Conservation (phyloP, 2,113 vertebrate species). For the Mobula birostris region DNA sequence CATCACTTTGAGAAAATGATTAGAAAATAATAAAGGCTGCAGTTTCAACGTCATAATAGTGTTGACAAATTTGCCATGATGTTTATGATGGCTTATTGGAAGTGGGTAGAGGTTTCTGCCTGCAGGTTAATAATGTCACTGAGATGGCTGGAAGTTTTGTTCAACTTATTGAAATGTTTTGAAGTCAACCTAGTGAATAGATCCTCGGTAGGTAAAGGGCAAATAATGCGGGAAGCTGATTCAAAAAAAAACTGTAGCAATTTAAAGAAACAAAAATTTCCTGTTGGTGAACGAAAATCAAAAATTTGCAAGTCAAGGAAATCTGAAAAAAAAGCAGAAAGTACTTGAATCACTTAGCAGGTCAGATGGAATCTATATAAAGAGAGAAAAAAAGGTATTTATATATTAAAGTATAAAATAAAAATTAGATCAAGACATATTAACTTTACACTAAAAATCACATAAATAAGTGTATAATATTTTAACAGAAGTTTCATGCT, state of each 20-base stretch:
- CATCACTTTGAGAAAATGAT: neutral
- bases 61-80: neutral
- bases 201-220: neutral
- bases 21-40: neutral
- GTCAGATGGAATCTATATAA: too few relatives aligned
- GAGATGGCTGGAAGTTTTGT: neutral
- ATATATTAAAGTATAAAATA: too few relatives aligned
- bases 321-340: too few relatives aligned
- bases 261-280: neutral
- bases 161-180: neutral
- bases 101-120: neutral
- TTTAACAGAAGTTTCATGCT: too few relatives aligned
- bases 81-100: neutral
- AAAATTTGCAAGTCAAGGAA: too few relatives aligned
- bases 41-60: neutral
- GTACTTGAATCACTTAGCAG: too few relatives aligned
- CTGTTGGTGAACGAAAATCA: neutral
- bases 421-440: too few relatives aligned
- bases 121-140: neutral
- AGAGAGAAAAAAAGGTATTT: too few relatives aligned
- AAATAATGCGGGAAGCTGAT: neutral
- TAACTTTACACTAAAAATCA: too few relatives aligned
- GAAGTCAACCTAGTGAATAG: neutral
- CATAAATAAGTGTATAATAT: too few relatives aligned
- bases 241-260: neutral